Evolutionary conservation across 1,140 invertebrate species (phyloP), one percentile per base, ranked within the genome.

Genomic region (Drosophila tropicalis): DNA sequence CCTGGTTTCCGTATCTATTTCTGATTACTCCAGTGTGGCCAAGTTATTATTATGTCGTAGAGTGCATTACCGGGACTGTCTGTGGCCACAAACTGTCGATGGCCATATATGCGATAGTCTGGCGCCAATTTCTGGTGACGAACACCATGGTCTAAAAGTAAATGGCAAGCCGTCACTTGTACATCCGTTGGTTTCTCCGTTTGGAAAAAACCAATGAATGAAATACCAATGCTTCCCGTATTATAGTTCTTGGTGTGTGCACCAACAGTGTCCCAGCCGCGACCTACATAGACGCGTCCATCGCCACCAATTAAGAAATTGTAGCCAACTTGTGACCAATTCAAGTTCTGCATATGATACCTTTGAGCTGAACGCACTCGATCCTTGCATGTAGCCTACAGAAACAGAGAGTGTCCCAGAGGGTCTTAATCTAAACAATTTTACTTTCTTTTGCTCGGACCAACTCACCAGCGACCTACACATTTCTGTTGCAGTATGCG

Each of bases 151-250:
- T 91, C 77, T 1, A 96, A 91, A 1, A 96, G 92, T 6, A 93
- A 86, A 62, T 94, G 94, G 0, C 93, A 93, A 2, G 94, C 94
- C 1, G 93, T 80, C 9, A 96, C n/a, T 79, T 95, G 94, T 2
- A 93, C 93, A 22, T 89, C 85, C 2, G 92, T 68, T 5, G 92
- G 94, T 29, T 94, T 93, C 9, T 93, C 63, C 74, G 93, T 93
- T 25, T 93, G 93, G 72, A 94, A 96, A 3, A 93, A 94, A 0
- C 96, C 96, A 63, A 97, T 94, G 62, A 96, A 94, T 3, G 93
- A 94, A 47, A 96, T 94, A 36, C 95, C 95, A 44, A 95, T 91
- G 56, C 93, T 93, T 17, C 86, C 91, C 7, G 69, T 62, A 76
- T 95, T 95, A 73, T 93, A 94, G 2, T 85, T 75, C 0, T 80